Conservation (phyloP, 2,113 vertebrate genomes). For the Cololabis saira region DNA sequence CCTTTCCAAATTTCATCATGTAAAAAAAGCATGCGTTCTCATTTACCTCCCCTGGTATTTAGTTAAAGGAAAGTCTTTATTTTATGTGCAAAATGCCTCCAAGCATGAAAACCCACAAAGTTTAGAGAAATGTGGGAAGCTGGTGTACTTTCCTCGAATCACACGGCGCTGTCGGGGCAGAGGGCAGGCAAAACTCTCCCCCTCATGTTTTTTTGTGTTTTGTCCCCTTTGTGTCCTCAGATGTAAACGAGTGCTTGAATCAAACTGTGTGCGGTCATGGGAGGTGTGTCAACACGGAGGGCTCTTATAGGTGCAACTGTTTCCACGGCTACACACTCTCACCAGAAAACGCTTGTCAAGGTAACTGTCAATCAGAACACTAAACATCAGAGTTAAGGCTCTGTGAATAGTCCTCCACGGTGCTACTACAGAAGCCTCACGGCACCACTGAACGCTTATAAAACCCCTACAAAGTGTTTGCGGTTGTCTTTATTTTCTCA, state of each 20-base stretch:
- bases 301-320: constrained; percentile 81
- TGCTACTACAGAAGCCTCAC: constrained; percentile 43
- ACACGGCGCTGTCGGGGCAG: too few relatives aligned
- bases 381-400: constrained; percentile 19
- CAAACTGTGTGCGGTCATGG: constrained; percentile 72
- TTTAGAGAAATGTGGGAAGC: too few relatives aligned
- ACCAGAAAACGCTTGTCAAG: constrained; percentile 74
- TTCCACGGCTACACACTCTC: constrained; percentile 77
- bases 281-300: constrained; percentile 80
- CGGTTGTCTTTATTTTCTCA: constrained; percentile 43
- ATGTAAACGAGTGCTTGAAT: constrained; percentile 81
- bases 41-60: too few relatives aligned
- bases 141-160: too few relatives aligned
- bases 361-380: constrained; percentile 54
- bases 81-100: too few relatives aligned
- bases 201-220: constrained; percentile 1
- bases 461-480: constrained; percentile 37
- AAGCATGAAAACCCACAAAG: too few relatives aligned
- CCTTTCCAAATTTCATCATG: too few relatives aligned
- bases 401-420: constrained; percentile 33
- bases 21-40: too few relatives aligned
- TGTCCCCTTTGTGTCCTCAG: constrained; percentile 50
- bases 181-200: neutral
- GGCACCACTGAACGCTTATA: constrained; percentile 24
- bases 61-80: too few relatives aligned